Conservation (phyloP, 2,797 vertebrate species). For the Lerista edwardsae region DNA sequence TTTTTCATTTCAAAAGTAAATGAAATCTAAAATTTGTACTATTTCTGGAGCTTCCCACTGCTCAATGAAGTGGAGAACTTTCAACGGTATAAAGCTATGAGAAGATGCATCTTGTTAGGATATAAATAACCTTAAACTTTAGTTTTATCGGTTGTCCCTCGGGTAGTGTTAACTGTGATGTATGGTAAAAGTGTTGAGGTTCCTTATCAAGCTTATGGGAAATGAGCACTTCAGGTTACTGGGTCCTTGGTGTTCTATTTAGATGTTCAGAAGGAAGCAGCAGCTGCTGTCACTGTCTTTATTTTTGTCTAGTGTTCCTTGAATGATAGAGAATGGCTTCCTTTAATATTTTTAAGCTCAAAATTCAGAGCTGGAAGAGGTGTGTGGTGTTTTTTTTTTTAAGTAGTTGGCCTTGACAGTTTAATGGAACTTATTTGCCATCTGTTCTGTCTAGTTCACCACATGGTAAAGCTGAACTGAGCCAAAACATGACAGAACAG, state of each 20-base stretch:
- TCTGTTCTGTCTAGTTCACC: slow-evolving; percentile 75
- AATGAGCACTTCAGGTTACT: background rate
- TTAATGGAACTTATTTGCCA: slow-evolving; percentile 73
- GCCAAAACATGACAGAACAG: slow-evolving; percentile 62
- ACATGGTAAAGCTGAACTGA: slow-evolving; percentile 64
- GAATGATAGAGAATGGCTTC: background rate
- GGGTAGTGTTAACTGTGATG: background rate
- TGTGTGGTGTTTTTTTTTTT: background rate
- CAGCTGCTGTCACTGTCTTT: background rate
- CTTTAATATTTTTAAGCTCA: slow-evolving; percentile 45
- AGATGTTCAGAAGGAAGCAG: background rate
- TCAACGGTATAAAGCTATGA: background rate
- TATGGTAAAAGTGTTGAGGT: background rate
- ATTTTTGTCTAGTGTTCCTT: slow-evolving; percentile 25
- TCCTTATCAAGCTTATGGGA: background rate
- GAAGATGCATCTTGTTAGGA: background rate
- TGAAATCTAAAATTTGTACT: background rate
- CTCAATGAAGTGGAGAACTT: background rate
- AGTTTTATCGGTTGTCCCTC: background rate
- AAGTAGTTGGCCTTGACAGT: slow-evolving; percentile 57
- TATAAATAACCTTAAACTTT: background rate
- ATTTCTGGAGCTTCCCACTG: background rate
- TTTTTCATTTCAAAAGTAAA: background rate
- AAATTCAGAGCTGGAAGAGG: slow-evolving; percentile 52
- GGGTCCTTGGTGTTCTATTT: slow-evolving; percentile 13